Evolutionary conservation across 1,140 invertebrate genomes (phyloP), one percentile per base, ranked within the genome.

Genomic region (Philaenus spumarius): DNA sequence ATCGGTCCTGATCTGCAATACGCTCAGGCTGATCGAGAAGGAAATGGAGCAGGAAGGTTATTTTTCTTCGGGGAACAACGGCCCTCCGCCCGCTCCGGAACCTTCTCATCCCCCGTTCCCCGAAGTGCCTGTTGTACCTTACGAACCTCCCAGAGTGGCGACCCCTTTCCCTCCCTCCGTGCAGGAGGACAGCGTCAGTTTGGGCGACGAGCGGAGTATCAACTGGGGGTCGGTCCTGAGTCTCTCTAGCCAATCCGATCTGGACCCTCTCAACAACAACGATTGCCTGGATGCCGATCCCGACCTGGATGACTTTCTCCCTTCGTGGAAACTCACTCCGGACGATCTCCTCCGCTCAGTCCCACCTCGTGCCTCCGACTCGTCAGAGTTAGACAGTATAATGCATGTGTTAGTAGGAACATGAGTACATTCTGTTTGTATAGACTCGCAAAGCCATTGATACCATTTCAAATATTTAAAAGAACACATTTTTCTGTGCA

Each of bases 1-100:
- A 39, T 95, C 92, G 4, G 94, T 97, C 62, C 83, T 97, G 39
- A 94, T 97, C 63, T 94, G 92, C 76, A 97, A 96, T 72, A 95
- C 93, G 7, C 72, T 96, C 48, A 85, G 93, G 69, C 82, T 87
- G 66, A 87, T 97, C 62, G 93, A 96, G 75, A 80, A 87, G 23
- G 93, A 96, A 72, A 89, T 96, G 79, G 89, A 93, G 71, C 78
- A 82, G 39, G 91, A 94, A 72, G 79, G 74, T 59, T 80, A 56
- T 46, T 58, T 62, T 57, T 55, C 22, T 42, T 34, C 48, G 14
- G 17, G 26, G 26, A n/a, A 40, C 17, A 45, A 40, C 15, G 17
- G 48, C 74, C 65, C 53, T 37, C 55, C 59, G 40, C 64, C 59
- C 34, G 40, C 54, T 17, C 19, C 60, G 40, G 39, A 51, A 55